Percentiles rank a stretch among this genome's conserved stretches.
Conservation (phyloP, 2,797 vertebrate species). For the Phataginus tricuspis region DNA sequence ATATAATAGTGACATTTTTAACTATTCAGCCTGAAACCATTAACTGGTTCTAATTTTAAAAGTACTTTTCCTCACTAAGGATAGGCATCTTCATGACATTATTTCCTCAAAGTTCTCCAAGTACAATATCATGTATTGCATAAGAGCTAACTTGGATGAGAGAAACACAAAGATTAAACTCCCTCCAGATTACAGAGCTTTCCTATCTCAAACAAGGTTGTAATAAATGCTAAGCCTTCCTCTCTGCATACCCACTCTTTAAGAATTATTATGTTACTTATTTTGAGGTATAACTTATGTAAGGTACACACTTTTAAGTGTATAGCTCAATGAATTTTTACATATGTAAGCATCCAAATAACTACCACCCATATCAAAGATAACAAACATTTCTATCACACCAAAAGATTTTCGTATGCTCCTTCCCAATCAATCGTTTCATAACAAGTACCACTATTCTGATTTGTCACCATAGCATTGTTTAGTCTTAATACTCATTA, state of each 20-base stretch:
- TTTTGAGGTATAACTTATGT: neutral
- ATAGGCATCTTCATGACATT: neutral
- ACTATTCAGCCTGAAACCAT: slow-evolving; percentile 22
- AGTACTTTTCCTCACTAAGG: slow-evolving; percentile 2
- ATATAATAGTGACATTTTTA: neutral
- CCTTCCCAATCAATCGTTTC: neutral
- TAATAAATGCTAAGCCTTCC: neutral
- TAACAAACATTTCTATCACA: neutral
- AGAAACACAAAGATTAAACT: slow-evolving; percentile 46
- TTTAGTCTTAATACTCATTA: neutral
- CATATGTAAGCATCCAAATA: neutral
- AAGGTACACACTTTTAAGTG: neutral
- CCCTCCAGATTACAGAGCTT: neutral
- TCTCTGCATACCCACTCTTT: neutral
- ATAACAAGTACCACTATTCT: neutral
- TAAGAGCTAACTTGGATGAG: neutral
- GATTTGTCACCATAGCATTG: neutral
- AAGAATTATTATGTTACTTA: slow-evolving; percentile 32
- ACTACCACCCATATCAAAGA: neutral
- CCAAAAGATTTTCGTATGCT: neutral
- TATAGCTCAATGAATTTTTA: neutral
- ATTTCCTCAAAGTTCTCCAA: slow-evolving; percentile 34
- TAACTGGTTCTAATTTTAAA: neutral
- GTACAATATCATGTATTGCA: neutral
- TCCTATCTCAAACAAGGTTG: neutral